Conservation (phyloP, 2,113 vertebrate genomes). For the Mastomys coucha region DNA sequence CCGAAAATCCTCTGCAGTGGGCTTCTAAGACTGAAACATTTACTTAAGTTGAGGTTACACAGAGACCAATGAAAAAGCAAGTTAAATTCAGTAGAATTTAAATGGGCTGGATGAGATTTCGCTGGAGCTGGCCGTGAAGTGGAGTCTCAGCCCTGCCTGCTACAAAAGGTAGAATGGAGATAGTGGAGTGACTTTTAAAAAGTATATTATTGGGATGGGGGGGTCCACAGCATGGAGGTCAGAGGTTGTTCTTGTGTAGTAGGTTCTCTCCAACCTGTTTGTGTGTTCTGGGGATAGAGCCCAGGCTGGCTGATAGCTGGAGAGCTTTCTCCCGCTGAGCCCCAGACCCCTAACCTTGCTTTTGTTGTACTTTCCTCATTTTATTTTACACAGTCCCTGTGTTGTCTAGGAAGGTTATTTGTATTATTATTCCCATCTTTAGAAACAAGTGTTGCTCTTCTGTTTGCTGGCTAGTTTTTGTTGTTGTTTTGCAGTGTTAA, state of each 20-base stretch:
- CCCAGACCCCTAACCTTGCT: not conserved
- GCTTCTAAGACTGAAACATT: slow-evolving; percentile 9
- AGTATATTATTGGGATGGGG: not conserved
- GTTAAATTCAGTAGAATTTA: slow-evolving; percentile 2
- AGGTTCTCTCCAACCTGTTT: not conserved
- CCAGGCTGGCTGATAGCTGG: too few species aligned
- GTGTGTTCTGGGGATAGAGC: not conserved
- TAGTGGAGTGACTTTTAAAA: not conserved
- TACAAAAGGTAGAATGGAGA: not conserved
- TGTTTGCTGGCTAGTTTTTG: not conserved
- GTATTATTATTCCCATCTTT: not conserved
- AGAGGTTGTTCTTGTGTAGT: too few species aligned
- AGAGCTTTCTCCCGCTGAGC: not conserved
- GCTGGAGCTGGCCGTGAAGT: slow-evolving; percentile 14
- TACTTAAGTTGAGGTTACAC: slow-evolving; percentile 4
- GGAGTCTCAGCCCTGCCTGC: not conserved
- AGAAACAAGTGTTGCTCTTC: not conserved
- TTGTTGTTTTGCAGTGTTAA: not conserved
- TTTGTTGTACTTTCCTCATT: not conserved
- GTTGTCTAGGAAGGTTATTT: not conserved
- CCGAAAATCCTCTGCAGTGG: not conserved
- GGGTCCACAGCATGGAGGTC: not conserved
- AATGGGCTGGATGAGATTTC: slow-evolving; percentile 3
- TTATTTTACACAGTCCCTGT: not conserved
- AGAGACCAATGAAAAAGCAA: slow-evolving; percentile 43